A percentile compares a stretch with the other conserved stretches of the same genome.
Evolutionary conservation across 1,140 invertebrate genomes (phyloP).

Genomic region (Helicoverpa armigera): DNA sequence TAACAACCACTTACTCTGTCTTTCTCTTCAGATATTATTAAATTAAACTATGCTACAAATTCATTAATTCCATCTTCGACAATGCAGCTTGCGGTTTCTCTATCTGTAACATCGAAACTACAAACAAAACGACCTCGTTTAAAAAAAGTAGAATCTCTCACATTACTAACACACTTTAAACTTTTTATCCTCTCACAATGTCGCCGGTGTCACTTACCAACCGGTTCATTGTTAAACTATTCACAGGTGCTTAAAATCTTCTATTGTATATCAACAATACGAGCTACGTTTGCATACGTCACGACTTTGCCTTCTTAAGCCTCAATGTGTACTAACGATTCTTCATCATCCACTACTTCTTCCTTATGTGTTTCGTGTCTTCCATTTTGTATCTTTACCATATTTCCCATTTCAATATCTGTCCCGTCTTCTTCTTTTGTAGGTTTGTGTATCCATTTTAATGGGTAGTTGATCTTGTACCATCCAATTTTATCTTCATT

Average conservation of each 20-base stretch:
- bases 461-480: not conserved
- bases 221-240: constrained; percentile 23
- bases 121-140: not conserved
- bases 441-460: not conserved
- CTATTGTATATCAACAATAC: constrained; percentile 25
- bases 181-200: not conserved
- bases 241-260: constrained; percentile 29
- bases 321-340: not conserved
- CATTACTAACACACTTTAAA: constrained; percentile 2
- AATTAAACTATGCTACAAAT: no score
- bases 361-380: not conserved
- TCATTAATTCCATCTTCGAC: no score
- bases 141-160: not conserved
- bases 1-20: not conserved
- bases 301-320: constrained; percentile 12
- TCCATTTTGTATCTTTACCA: no score
- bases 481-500: not conserved
- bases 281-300: not conserved
- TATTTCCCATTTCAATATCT: no score
- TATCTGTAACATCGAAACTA: not conserved
- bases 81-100: not conserved
- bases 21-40: not conserved
- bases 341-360: constrained; percentile 1
- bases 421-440: no score
- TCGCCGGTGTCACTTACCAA: not conserved